Evolutionary conservation across 2,797 vertebrate species (phyloP).

Genomic region (Notamacropus eugenii): DNA sequence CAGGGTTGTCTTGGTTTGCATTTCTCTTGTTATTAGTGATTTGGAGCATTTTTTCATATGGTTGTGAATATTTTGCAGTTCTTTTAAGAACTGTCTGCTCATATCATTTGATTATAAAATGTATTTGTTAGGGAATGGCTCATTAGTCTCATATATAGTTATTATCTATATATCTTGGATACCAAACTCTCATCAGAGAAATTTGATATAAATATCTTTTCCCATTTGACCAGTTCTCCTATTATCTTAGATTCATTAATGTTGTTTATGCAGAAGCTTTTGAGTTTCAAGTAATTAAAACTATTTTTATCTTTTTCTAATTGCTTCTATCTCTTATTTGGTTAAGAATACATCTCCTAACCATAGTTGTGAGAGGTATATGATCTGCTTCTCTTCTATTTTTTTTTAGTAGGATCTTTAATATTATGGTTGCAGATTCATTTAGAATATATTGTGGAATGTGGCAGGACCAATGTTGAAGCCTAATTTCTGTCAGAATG

Average conservation of each 20-base stretch:
- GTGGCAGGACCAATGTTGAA: not conserved
- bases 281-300: not conserved
- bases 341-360: not conserved
- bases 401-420: no score
- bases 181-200: not conserved
- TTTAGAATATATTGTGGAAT: not conserved
- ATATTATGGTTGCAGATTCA: no score
- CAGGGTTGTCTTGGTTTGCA: no score
- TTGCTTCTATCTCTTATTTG: not conserved
- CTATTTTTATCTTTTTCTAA: not conserved
- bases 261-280: not conserved
- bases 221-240: not conserved
- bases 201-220: not conserved
- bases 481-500: not conserved
- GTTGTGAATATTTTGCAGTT: not conserved
- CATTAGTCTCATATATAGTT: not conserved
- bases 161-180: not conserved
- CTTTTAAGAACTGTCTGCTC: not conserved
- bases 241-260: not conserved
- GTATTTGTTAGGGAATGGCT: not conserved
- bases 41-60: no score
- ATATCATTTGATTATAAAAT: no score
- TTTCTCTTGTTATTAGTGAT: no score
- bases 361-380: no score
- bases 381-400: no score